phyloP scores from a whole-genome alignment of 1,140 invertebrate species.

The Hormaphis cornu region DNA sequence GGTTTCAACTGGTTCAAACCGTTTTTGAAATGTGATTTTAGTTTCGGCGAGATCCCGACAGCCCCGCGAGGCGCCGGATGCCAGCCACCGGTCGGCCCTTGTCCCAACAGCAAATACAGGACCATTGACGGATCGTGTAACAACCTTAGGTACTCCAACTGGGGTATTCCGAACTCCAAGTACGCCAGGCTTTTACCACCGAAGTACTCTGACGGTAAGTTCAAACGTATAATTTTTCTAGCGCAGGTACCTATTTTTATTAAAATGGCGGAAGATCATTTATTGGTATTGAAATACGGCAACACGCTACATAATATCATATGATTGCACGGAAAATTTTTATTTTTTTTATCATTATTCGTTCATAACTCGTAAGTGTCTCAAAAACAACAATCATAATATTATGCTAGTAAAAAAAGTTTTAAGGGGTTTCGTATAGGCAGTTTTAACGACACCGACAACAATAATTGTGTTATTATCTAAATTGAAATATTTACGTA shows the following conservation, averaged over 20 bases:
- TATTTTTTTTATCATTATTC: too few relatives aligned
- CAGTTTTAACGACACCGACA: too few relatives aligned
- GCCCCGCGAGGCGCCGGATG: constrained; percentile 23
- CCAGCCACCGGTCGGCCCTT: constrained; percentile 28
- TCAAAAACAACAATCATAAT: too few relatives aligned
- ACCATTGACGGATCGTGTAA: constrained; percentile 78
- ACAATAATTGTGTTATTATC: too few relatives aligned
- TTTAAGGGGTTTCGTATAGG: too few relatives aligned
- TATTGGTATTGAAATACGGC: too few relatives aligned
- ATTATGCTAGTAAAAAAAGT: too few relatives aligned
- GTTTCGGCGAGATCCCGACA: constrained; percentile 23
- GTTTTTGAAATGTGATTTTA: neutral
- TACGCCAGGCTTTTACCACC: constrained; percentile 69
- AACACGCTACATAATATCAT: too few relatives aligned
- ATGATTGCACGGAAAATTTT: too few relatives aligned
- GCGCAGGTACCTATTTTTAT: neutral
- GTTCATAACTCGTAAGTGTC: too few relatives aligned
- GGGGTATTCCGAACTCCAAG: constrained; percentile 63
- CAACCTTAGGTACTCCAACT: constrained; percentile 59
- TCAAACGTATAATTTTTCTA: neutral
- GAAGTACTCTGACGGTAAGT: constrained; percentile 68
- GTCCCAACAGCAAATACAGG: constrained; percentile 57
- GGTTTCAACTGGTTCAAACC: neutral
- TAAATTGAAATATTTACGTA: too few relatives aligned
- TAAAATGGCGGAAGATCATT: too few relatives aligned